Evolutionary conservation across 1,140 invertebrate genomes (phyloP).

Genomic region (Brachionus manjavacas): DNA sequence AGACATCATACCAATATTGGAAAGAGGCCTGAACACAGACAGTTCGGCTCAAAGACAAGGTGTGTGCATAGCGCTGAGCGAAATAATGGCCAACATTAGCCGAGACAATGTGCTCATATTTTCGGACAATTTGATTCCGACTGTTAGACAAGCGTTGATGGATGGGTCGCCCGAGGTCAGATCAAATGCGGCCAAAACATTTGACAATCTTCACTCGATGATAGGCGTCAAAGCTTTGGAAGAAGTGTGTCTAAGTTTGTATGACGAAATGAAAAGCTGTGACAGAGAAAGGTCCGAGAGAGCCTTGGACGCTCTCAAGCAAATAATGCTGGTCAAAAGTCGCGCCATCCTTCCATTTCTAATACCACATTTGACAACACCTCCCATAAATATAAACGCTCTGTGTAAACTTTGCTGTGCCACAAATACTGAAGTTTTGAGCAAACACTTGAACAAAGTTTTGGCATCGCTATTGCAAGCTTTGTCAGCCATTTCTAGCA

Average conservation of each 20-base stretch:
- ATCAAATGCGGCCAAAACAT: slow-evolving; percentile 87
- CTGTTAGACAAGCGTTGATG: slow-evolving; percentile 82
- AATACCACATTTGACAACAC: slow-evolving; percentile 82
- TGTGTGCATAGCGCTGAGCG: slow-evolving; percentile 92
- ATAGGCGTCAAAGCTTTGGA: slow-evolving; percentile 90
- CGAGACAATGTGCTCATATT: slow-evolving; percentile 71
- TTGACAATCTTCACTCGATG: slow-evolving; percentile 87
- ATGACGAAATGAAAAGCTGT: not conserved
- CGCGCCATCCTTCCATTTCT: slow-evolving; percentile 88
- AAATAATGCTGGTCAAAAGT: slow-evolving; percentile 94
- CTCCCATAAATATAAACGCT: slow-evolving; percentile 82
- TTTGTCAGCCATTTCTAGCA: slow-evolving; percentile 57
- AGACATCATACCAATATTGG: slow-evolving; percentile 94
- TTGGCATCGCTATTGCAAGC: slow-evolving; percentile 79
- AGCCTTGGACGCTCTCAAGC: slow-evolving; percentile 84
- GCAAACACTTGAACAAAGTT: slow-evolving; percentile 81
- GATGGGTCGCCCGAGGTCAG: slow-evolving; percentile 87
- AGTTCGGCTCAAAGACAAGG: slow-evolving; percentile 88
- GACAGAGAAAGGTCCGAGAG: not conserved
- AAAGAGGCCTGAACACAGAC: slow-evolving; percentile 82
- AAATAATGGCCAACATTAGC: slow-evolving; percentile 94
- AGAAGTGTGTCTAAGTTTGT: slow-evolving; percentile 63
- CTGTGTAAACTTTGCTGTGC: slow-evolving; percentile 77
- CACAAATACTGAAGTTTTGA: slow-evolving; percentile 85
- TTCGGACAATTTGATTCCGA: slow-evolving; percentile 93